These are phyloP conservation scores for Terebella lapidaria DNA, from an alignment of 2,888 invertebrate genomes.

Conservation along the genomic window DNA sequence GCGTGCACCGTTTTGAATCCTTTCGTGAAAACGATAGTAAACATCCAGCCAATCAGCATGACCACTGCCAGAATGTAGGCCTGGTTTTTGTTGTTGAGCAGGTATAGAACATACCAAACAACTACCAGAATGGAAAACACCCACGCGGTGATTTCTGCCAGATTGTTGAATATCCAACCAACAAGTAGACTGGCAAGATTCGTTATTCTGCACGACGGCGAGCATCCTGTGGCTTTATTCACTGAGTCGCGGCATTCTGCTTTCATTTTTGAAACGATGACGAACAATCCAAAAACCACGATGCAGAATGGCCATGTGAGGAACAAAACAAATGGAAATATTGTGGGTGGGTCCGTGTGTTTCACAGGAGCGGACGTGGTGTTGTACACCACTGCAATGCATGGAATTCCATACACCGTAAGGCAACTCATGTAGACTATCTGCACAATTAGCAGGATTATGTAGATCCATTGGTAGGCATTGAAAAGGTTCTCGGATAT, in stretches of 20 bases:
- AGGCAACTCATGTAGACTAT: constrained; percentile 43
- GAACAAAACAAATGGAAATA: constrained; percentile 8
- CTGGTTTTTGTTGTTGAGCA: constrained; percentile 26
- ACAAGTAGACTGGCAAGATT: not conserved
- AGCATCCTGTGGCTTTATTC: not conserved
- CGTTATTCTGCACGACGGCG: not conserved
- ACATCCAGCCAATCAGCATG: constrained; percentile 44
- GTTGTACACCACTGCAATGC: not conserved
- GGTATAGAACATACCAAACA: constrained; percentile 35
- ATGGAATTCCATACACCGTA: constrained; percentile 11
- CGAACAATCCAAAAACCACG: constrained; percentile 21
- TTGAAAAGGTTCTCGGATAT: constrained; percentile 39
- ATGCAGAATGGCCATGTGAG: constrained; percentile 25
- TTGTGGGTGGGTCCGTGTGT: not conserved
- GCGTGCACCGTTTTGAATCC: constrained; percentile 46
- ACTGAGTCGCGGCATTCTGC: not conserved
- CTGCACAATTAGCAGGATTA: constrained; percentile 37
- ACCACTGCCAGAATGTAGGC: constrained; percentile 40
- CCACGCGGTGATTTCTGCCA: constrained; percentile 19
- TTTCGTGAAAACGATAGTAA: constrained; percentile 43
- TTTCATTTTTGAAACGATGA: constrained; percentile 13
- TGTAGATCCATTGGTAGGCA: constrained; percentile 39
- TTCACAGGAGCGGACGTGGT: not conserved
- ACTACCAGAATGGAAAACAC: constrained; percentile 32
- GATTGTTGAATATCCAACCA: constrained; percentile 25